These are phyloP conservation scores for Gastracanthus pulcherrimus DNA, from an alignment of 2,888 invertebrate species.

Conservation along the genomic window DNA sequence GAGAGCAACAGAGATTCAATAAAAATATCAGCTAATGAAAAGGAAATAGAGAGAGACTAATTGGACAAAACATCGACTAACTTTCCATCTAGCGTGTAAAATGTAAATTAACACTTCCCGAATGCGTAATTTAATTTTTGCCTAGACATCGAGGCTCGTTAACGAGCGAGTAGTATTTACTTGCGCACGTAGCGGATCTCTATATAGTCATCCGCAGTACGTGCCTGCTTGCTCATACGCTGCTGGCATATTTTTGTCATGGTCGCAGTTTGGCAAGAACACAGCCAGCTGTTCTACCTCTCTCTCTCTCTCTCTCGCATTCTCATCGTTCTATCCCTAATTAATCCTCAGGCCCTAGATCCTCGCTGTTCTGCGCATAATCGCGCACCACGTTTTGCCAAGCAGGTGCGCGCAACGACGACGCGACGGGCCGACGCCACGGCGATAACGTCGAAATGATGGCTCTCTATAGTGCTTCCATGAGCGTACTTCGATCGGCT, in stretches of 20 bases:
- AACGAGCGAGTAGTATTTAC: not conserved
- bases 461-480: not conserved
- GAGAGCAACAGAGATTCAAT: conserved; percentile 5
- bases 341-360: conserved; percentile 13
- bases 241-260: not conserved
- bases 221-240: no score
- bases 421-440: no score
- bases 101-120: conserved; percentile 27
- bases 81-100: conserved; percentile 23
- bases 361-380: not conserved
- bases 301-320: no score
- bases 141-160: not conserved
- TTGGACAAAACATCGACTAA: not conserved
- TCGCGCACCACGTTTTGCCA: not conserved
- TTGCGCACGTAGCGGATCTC: not conserved
- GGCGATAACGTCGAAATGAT: conserved; percentile 34
- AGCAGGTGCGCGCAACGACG: conserved; percentile 35
- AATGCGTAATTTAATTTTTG: conserved; percentile 3
- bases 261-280: not conserved
- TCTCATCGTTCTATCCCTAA: conserved; percentile 8
- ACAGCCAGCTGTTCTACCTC: not conserved
- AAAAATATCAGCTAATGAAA: conserved; percentile 1
- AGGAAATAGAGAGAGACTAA: not conserved
- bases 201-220: not conserved
- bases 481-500: not conserved